Percentiles rank a stretch among this genome's conserved stretches.
phyloP scores from a whole-genome alignment of 2,797 vertebrate species.

The Rhinoraja longicauda region DNA sequence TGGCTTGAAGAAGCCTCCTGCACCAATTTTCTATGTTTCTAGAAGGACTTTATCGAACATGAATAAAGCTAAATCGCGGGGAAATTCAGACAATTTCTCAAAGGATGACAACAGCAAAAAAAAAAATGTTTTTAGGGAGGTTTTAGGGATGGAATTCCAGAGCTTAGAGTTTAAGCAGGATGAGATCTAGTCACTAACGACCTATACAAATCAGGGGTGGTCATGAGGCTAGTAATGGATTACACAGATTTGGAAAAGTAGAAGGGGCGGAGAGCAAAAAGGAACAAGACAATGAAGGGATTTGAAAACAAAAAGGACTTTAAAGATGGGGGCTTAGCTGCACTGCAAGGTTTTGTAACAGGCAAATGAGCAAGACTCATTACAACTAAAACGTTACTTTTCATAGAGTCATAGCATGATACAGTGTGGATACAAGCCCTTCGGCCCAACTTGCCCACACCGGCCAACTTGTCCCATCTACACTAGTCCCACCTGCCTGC shows the following conservation, averaged over 20 bases:
- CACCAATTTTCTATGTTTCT: too few species aligned
- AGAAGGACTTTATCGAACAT: too few species aligned
- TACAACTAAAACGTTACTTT: background rate
- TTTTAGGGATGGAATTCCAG: background rate
- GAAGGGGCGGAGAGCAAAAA: background rate
- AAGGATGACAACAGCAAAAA: background rate
- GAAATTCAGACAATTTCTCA: background rate
- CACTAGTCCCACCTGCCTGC: too few species aligned
- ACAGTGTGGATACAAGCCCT: too few species aligned
- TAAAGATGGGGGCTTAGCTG: background rate
- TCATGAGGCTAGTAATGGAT: background rate
- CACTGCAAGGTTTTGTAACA: background rate
- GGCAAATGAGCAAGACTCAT: too few species aligned
- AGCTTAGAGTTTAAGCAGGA: background rate
- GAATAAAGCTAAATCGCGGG: too few species aligned
- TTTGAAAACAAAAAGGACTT: background rate
- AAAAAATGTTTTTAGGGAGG: background rate
- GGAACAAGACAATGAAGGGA: background rate
- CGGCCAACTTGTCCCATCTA: too few species aligned
- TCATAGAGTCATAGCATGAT: too few species aligned
- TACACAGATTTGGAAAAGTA: background rate
- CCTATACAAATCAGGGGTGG: background rate
- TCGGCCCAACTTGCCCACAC: too few species aligned
- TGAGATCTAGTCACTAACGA: background rate
- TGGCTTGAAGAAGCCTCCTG: too few species aligned